These are phyloP conservation scores for Chionis minor DNA, from an alignment of 2,113 vertebrate genomes.

Conservation along the genomic window DNA sequence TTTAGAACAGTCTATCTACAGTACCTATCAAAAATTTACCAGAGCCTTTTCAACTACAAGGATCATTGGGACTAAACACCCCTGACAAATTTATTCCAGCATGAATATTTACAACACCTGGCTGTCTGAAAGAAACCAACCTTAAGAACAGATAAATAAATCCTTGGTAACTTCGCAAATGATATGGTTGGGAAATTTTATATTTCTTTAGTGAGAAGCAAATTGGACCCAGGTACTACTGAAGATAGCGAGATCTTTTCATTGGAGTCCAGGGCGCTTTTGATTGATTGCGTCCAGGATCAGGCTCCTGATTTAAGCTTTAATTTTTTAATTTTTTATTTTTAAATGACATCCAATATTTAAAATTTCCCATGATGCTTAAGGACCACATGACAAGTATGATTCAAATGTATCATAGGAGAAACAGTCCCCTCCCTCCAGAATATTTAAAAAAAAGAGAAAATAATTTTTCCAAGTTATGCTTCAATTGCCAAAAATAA, in stretches of 20 bases:
- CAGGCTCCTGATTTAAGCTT: background rate
- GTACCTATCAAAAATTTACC: background rate
- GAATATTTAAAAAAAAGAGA: background rate
- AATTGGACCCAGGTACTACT: background rate
- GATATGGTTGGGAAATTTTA: background rate
- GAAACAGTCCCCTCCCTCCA: accelerated
- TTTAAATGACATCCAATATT: background rate
- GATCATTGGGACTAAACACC: background rate
- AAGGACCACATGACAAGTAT: background rate
- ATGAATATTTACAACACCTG: background rate
- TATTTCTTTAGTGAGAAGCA: background rate
- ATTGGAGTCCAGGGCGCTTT: background rate
- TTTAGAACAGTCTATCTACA: background rate
- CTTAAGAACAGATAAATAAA: background rate
- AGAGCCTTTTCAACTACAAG: background rate
- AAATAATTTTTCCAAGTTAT: background rate
- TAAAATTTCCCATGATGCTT: background rate
- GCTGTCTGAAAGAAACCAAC: background rate
- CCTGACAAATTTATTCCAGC: background rate
- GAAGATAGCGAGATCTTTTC: background rate
- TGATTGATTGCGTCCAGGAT: background rate
- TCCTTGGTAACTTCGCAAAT: background rate
- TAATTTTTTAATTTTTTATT: background rate
- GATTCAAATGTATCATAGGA: background rate
- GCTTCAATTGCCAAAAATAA: accelerated